Evolutionary conservation across 2,888 invertebrate species (phyloP).

Genomic region (Coenonympha glycerion): DNA sequence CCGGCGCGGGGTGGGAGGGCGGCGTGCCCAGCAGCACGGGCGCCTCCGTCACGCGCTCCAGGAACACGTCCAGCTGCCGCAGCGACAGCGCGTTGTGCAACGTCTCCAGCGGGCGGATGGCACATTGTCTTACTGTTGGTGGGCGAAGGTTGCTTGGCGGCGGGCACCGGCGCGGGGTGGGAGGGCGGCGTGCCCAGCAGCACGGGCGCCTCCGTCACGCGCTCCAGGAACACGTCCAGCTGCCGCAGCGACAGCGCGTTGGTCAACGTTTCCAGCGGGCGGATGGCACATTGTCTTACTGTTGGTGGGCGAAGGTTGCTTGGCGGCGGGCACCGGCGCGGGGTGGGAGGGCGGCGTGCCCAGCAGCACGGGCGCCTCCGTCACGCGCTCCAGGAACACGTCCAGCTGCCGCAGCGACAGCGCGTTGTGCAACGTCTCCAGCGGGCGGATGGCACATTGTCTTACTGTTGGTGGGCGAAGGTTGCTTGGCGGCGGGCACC

Average conservation of each 20-base stretch:
- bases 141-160: conserved; percentile 66
- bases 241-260: conserved; percentile 95
- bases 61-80: too few relatives aligned
- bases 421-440: too few relatives aligned
- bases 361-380: too few relatives aligned
- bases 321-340: not conserved
- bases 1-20: too few relatives aligned
- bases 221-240: conserved; percentile 91
- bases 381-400: too few relatives aligned
- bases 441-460: too few relatives aligned
- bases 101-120: too few relatives aligned
- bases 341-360: too few relatives aligned
- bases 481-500: conserved; percentile 71
- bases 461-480: conserved; percentile 65
- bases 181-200: conserved; percentile 81
- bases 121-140: conserved; percentile 64
- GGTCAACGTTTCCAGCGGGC: conserved; percentile 97
- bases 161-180: conserved; percentile 77
- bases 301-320: not conserved
- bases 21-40: too few relatives aligned
- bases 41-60: too few relatives aligned
- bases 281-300: conserved; percentile 84
- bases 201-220: conserved; percentile 84
- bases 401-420: too few relatives aligned
- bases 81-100: too few relatives aligned